Evolutionary conservation across 53 echinoderm and acorn worm species (phyloP), one percentile per base, ranked within the genome.

Genomic region (Echinometra lucunter): DNA sequence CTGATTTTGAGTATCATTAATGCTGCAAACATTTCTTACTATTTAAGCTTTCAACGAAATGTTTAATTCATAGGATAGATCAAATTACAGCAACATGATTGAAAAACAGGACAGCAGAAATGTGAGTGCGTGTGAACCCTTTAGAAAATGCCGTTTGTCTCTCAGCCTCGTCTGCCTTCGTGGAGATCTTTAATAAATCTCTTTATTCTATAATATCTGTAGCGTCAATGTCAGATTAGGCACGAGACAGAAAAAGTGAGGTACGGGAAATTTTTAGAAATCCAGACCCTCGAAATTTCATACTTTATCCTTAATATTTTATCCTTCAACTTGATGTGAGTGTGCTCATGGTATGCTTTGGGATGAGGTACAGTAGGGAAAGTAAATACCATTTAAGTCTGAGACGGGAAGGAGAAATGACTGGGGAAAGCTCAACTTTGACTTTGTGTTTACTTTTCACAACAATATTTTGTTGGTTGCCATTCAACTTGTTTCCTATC

Each of bases 151-250:
- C 5, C 44, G 81, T 55, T 55, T 30, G 28, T 10, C 30, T 53
- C 13, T 88, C 17, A 10, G 8, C 88, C 88, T 88, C 56, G 28
- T 32, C 1, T 32, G 44, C 55, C 56, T 88, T 56, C 17, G 42
- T 17, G 12, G 9, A 32, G 25, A 13, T 35, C 15, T 32, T 28
- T 88, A 88, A 55, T 32, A 55, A 16, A 30, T 34, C 57, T n/a
- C 27, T 40, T 40, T 23, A 8, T 38, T 28, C 35, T 37, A 9
- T 58, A 37, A 57, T 89, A 58, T 57, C 58, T 58, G 21, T 7
- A 89, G 89, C 89, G 89, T 60, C 57, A 88, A 88, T 60, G 89
- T 57, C 3, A 34, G 58, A 37, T 89, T 32, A 88, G 47, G 10
- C n/a, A 56, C 57, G 56, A 88, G 88, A 88, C 88, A 88, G 53